A percentile compares a stretch with the other conserved stretches of the same genome.
phyloP scores from a whole-genome alignment of 1,140 invertebrate genomes.

The Littorina saxatilis region DNA sequence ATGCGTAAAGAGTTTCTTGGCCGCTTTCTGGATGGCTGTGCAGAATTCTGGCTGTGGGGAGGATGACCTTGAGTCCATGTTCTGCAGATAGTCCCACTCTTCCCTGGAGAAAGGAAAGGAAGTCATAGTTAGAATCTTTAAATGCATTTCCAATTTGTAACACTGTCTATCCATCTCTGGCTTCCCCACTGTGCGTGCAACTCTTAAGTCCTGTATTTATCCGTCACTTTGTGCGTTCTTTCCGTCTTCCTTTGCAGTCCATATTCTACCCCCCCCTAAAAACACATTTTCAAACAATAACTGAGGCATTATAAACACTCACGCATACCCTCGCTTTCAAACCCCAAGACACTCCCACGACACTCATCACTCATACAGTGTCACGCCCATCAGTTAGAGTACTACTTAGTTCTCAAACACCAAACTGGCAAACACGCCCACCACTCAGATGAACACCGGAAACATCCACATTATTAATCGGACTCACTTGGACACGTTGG shows the following conservation, averaged over 20 bases:
- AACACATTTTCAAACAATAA: too few relatives aligned
- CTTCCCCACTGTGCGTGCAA: too few relatives aligned
- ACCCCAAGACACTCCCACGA: not conserved
- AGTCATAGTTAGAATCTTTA: not conserved
- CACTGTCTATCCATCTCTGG: too few relatives aligned
- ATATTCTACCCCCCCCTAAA: too few relatives aligned
- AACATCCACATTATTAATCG: not conserved
- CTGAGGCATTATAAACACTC: too few relatives aligned
- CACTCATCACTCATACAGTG: not conserved
- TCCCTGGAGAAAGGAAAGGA: constrained; percentile 82
- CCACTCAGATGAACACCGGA: not conserved
- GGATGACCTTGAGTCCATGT: constrained; percentile 60
- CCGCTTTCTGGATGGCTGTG: constrained; percentile 62
- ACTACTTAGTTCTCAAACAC: too few relatives aligned
- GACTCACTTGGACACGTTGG: constrained; percentile 93
- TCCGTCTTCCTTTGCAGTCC: not conserved
- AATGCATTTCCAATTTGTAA: too few relatives aligned
- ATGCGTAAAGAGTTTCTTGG: constrained; percentile 66
- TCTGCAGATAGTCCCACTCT: constrained; percentile 87
- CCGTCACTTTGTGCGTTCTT: not conserved
- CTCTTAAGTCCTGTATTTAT: not conserved
- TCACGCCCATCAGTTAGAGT: too few relatives aligned
- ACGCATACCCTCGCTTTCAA: not conserved
- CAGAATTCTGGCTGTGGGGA: constrained; percentile 69
- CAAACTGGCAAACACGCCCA: not conserved